These are phyloP conservation scores for Melanotaenia boesemani DNA, from an alignment of 2,797 vertebrate genomes.

Conservation along the genomic window DNA sequence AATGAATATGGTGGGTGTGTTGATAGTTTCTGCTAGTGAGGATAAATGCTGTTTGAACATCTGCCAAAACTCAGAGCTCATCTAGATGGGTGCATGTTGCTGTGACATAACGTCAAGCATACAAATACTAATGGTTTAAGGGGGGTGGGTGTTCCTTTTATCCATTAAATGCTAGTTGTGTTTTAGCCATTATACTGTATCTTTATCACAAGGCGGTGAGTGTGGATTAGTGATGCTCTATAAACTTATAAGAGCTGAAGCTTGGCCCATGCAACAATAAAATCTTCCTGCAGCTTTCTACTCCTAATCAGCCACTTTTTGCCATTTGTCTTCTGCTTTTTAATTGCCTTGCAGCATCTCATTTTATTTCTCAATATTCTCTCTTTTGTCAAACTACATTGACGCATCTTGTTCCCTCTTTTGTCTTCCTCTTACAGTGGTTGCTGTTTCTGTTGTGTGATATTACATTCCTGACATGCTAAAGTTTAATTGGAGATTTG, in stretches of 20 bases:
- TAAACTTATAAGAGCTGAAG: conserved; percentile 33
- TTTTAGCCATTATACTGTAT: conserved; percentile 29
- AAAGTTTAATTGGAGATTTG: too few relatives aligned
- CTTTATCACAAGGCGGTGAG: conserved; percentile 43
- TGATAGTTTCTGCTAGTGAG: conserved; percentile 37
- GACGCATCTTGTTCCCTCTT: background rate
- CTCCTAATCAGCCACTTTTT: background rate
- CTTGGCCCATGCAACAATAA: conserved; percentile 2
- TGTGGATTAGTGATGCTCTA: conserved; percentile 43
- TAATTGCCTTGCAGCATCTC: background rate
- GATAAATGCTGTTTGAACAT: conserved; percentile 58
- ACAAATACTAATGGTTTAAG: conserved; percentile 52
- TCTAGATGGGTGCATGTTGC: conserved; percentile 49
- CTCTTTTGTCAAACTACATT: background rate
- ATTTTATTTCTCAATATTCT: background rate
- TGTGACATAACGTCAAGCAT: conserved; percentile 49
- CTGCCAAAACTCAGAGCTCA: conserved; percentile 64
- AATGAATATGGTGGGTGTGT: conserved; percentile 29
- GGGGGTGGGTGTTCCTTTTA: conserved; percentile 30
- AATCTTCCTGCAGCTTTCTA: conserved; percentile 9
- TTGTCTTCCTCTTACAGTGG: background rate
- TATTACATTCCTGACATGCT: conserved; percentile 6
- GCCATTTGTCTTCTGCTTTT: background rate
- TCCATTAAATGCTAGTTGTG: conserved; percentile 51
- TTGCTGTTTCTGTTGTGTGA: background rate